A percentile compares a stretch with the other conserved stretches of the same genome.
Conservation (phyloP, 37 sponge, comb jelly and placozoan species). For the Chondrilla cf. caribensis region DNA sequence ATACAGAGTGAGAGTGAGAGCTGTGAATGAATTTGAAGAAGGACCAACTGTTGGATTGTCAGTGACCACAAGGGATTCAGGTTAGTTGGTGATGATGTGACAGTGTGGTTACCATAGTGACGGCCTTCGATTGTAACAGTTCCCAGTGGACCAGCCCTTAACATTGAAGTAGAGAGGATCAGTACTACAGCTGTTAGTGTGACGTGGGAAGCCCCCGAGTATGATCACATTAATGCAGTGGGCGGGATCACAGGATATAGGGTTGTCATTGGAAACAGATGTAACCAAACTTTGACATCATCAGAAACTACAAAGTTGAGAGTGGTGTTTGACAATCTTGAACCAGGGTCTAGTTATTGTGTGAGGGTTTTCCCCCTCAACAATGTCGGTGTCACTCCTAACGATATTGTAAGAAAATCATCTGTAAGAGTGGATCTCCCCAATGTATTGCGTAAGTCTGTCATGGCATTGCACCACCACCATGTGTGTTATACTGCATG, state of each 20-base stretch:
- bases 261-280: background rate
- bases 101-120: no score
- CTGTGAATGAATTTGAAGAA: background rate
- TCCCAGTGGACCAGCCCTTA: background rate
- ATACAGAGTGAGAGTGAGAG: background rate
- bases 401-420: background rate
- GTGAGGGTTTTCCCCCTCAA: background rate
- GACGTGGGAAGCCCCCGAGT: slow-evolving; percentile 5
- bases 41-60: background rate
- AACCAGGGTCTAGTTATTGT: background rate
- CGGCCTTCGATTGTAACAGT: no score
- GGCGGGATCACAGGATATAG: background rate
- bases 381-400: background rate
- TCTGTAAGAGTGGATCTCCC: no score
- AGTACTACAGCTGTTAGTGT: background rate
- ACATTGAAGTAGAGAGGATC: background rate
- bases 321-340: background rate
- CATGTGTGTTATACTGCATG: no score
- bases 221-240: background rate
- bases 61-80: background rate
- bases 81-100: no score
- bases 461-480: no score
- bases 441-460: no score
- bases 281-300: background rate
- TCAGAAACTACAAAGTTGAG: background rate